Conservation (phyloP, 1,140 invertebrate species). For the Nymphalis io region DNA sequence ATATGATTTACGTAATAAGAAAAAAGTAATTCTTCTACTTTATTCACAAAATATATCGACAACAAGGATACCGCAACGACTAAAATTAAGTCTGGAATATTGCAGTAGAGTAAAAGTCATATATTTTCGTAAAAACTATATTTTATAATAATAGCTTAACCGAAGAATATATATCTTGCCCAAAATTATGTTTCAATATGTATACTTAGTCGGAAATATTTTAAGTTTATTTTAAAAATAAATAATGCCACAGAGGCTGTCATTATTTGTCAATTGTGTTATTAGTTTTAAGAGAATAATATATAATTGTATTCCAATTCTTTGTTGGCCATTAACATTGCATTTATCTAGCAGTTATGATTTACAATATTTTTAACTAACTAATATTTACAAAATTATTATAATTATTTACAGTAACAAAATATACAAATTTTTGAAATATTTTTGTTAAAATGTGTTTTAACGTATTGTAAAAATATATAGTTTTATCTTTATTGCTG, state of each 20-base stretch:
- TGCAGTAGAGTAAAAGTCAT: not conserved
- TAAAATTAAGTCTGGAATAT: not conserved
- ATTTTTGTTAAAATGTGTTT: too few species aligned
- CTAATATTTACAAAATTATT: constrained; percentile 4
- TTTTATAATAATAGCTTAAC: not conserved
- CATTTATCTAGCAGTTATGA: not conserved
- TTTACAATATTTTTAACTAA: not conserved
- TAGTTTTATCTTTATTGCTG: too few species aligned
- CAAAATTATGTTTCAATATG: not conserved
- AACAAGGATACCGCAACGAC: not conserved
- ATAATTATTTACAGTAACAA: not conserved
- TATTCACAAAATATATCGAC: not conserved
- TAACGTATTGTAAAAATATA: too few species aligned
- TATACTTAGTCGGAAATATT: not conserved
- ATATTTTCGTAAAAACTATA: not conserved
- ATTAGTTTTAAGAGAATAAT: constrained; percentile 5
- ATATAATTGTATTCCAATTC: not conserved
- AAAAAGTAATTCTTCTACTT: not conserved
- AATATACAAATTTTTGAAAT: not conserved
- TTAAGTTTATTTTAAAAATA: constrained; percentile 15
- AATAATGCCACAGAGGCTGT: constrained; percentile 32
- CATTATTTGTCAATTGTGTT: constrained; percentile 9
- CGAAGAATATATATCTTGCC: not conserved
- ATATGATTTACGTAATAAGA: not conserved
- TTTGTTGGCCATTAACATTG: constrained; percentile 9